Conservation (phyloP, 2,797 vertebrate species). For the Fistularia commersonii region DNA sequence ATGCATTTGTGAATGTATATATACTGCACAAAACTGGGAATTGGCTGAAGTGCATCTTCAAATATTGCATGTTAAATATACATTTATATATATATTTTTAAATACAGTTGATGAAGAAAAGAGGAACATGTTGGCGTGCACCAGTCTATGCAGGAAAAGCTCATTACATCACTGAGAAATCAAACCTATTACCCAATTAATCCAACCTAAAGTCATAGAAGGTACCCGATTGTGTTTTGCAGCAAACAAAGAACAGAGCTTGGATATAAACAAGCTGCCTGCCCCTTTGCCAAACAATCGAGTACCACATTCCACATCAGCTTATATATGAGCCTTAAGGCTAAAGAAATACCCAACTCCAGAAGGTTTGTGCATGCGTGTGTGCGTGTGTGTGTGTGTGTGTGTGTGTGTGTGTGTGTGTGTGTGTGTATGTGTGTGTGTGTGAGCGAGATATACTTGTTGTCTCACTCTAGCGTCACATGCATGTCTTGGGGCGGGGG, state of each 20-base stretch:
- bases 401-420: slow-evolving; percentile 17
- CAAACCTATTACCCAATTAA: slow-evolving; percentile 48
- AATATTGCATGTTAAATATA: no score
- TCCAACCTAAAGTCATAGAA: slow-evolving; percentile 55
- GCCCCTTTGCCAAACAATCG: slow-evolving; percentile 48
- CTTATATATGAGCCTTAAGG: slow-evolving; percentile 59
- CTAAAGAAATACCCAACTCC: slow-evolving; percentile 50
- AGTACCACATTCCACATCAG: slow-evolving; percentile 67
- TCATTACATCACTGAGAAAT: slow-evolving; percentile 30
- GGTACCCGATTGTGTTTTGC: slow-evolving; percentile 46
- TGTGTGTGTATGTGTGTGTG: no score
- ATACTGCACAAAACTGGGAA: not conserved
- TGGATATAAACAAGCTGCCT: slow-evolving; percentile 65
- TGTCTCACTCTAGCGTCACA: slow-evolving; percentile 64
- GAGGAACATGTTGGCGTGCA: not conserved
- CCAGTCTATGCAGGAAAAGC: slow-evolving; percentile 25
- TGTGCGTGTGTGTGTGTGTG: not conserved
- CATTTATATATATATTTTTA: not conserved
- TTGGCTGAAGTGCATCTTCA: no score
- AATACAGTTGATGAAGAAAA: not conserved
- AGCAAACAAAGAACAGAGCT: slow-evolving; percentile 57
- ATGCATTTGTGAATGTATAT: slow-evolving; percentile 15
- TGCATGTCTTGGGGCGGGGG: slow-evolving; percentile 46
- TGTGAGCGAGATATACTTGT: slow-evolving; percentile 37
- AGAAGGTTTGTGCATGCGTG: slow-evolving; percentile 19